Conservation (phyloP, 2,888 invertebrate genomes). For the Yponomeuta cagnagella region DNA sequence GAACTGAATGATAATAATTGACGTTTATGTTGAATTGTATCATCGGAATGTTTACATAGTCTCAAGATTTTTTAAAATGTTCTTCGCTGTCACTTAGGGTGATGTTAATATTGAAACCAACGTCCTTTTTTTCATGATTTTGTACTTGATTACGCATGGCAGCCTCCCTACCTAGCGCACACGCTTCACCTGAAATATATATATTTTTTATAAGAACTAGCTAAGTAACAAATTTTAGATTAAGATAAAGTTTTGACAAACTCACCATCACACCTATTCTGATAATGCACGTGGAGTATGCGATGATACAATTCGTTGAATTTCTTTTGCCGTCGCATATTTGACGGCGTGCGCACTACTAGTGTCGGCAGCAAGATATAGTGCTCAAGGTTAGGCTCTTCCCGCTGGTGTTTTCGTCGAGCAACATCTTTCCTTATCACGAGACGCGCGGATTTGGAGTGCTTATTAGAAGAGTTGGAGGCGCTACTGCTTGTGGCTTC, state of each 20-base stretch:
- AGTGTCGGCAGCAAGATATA: slow-evolving; percentile 61
- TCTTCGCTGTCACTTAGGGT: slow-evolving; percentile 23
- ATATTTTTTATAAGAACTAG: not conserved
- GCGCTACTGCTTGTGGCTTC: slow-evolving; percentile 22
- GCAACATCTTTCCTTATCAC: slow-evolving; percentile 48
- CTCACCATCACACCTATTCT: slow-evolving; percentile 39
- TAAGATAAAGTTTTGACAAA: not conserved
- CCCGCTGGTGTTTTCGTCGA: slow-evolving; percentile 40
- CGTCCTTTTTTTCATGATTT: slow-evolving; percentile 38
- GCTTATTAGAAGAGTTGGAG: slow-evolving; percentile 25
- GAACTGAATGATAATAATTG: too few relatives aligned
- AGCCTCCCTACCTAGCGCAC: not conserved
- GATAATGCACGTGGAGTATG: slow-evolving; percentile 47
- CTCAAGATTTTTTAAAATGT: not conserved
- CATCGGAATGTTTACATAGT: not conserved
- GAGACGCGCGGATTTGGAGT: slow-evolving; percentile 42
- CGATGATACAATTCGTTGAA: slow-evolving; percentile 65
- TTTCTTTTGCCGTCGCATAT: slow-evolving; percentile 61
- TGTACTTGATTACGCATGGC: slow-evolving; percentile 16
- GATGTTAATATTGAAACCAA: slow-evolving; percentile 56
- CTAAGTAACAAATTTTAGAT: not conserved
- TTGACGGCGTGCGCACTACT: slow-evolving; percentile 62
- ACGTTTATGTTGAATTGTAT: too few relatives aligned
- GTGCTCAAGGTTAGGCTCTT: slow-evolving; percentile 57
- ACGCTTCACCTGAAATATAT: not conserved